Conservation (phyloP, 1,140 invertebrate species). For the Caerostris darwini region DNA sequence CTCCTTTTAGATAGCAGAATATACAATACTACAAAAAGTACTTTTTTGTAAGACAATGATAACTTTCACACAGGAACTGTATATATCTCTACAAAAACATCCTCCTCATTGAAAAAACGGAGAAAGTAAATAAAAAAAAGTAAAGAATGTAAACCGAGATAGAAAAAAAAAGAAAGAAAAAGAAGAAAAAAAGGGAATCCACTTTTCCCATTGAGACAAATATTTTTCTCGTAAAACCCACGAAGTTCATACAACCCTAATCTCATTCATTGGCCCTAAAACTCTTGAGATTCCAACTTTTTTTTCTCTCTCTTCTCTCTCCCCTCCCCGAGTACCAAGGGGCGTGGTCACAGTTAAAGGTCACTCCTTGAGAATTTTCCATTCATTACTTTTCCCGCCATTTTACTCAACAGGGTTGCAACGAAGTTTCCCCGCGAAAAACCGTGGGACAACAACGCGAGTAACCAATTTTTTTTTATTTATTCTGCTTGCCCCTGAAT, state of each 20-base stretch:
- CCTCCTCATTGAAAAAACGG: neutral
- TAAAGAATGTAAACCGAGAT: too few relatives aligned
- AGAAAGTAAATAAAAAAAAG: neutral
- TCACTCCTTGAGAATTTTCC: constrained; percentile 66
- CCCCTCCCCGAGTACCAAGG: neutral
- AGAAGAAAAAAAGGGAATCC: neutral
- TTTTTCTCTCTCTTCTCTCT: neutral
- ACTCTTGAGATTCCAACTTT: neutral
- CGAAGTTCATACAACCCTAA: neutral
- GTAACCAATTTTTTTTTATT: neutral
- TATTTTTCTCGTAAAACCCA: constrained; percentile 41
- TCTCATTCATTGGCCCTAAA: neutral
- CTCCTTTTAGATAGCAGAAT: too few relatives aligned
- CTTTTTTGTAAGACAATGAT: too few relatives aligned
- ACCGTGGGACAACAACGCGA: neutral
- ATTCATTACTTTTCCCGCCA: constrained; percentile 70
- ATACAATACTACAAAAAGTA: too few relatives aligned
- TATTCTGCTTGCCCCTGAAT: neutral
- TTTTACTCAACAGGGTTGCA: neutral
- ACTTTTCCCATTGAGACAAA: constrained; percentile 53
- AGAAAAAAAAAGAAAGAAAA: neutral
- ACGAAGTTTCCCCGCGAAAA: neutral
- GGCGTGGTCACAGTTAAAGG: constrained; percentile 60
- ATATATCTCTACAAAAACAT: neutral
- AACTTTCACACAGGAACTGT: too few relatives aligned